Evolutionary conservation across 2,113 vertebrate genomes (phyloP).

Genomic region (Catharus minimus): DNA sequence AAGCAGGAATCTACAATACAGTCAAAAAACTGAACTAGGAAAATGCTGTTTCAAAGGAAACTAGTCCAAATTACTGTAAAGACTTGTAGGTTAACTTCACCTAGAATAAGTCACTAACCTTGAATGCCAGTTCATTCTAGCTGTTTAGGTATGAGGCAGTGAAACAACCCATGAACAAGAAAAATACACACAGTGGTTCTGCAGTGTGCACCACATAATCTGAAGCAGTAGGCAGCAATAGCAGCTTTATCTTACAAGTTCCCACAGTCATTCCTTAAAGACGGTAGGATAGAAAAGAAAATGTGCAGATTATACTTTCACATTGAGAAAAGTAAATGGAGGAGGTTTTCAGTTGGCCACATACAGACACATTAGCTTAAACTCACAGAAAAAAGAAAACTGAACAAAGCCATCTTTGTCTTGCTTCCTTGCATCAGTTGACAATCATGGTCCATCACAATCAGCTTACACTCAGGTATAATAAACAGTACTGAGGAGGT

Average conservation of each 20-base stretch:
- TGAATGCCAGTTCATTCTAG: constrained; percentile 80
- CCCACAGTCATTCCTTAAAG: constrained; percentile 10
- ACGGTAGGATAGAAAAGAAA: constrained; percentile 4
- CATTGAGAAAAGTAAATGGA: background rate
- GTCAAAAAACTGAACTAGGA: constrained; percentile 12
- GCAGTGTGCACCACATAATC: constrained; percentile 82
- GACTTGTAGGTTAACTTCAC: constrained; percentile 54
- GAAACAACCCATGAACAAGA: constrained; percentile 84
- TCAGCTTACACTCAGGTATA: constrained; percentile 65
- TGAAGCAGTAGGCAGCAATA: constrained; percentile 75
- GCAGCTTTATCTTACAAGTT: constrained; percentile 77
- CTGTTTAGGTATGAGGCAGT: constrained; percentile 83
- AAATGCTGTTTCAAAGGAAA: constrained; percentile 35
- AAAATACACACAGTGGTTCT: constrained; percentile 84
- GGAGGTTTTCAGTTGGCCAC: constrained; percentile 45
- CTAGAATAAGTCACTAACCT: constrained; percentile 71
- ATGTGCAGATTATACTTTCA: background rate
- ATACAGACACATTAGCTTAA: background rate
- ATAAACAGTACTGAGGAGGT: constrained; percentile 55
- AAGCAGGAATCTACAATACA: background rate
- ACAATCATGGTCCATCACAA: constrained; percentile 58
- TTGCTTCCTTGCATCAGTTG: constrained; percentile 57
- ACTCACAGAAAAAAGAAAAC: constrained; percentile 18
- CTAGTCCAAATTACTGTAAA: constrained; percentile 35
- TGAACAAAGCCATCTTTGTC: constrained; percentile 67